Evolutionary conservation across 2,113 vertebrate genomes (phyloP).

Genomic region (Sebastes schlegelii): DNA sequence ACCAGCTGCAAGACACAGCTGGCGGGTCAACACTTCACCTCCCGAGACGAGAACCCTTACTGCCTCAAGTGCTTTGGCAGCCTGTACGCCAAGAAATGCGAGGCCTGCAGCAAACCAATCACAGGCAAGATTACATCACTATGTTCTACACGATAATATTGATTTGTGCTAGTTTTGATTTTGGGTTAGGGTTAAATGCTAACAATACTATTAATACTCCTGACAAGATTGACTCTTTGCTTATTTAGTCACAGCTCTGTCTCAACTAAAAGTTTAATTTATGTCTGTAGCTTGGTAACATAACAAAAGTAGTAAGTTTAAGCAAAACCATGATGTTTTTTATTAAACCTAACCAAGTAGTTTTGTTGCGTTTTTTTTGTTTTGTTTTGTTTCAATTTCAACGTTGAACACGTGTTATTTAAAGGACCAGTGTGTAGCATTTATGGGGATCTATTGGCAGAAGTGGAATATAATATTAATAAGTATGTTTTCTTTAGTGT

Average conservation of each 20-base stretch:
- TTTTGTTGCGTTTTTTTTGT: too few species aligned
- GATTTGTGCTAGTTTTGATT: not conserved
- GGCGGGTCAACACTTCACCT: constrained; percentile 98
- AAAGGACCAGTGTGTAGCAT: too few species aligned
- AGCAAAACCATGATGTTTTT: too few species aligned
- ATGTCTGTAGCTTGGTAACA: too few species aligned
- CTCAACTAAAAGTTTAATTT: too few species aligned
- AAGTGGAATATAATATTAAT: too few species aligned
- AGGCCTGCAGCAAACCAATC: constrained; percentile 95
- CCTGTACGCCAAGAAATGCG: constrained; percentile 97
- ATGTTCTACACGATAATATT: not conserved
- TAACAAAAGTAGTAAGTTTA: too few species aligned
- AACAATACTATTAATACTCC: not conserved
- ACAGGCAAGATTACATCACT: constrained; percentile 85
- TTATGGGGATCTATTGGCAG: too few species aligned
- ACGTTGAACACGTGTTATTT: too few species aligned
- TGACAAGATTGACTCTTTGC: not conserved
- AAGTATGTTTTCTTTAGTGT: too few species aligned
- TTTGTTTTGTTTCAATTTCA: too few species aligned
- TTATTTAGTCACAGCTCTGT: not conserved
- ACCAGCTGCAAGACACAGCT: constrained; percentile 93
- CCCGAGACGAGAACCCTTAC: constrained; percentile 95
- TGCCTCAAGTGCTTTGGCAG: constrained; percentile 97
- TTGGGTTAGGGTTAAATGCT: not conserved
- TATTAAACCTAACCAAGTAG: too few species aligned